A percentile compares a stretch with the other conserved stretches of the same genome.
Conservation (phyloP, 2,113 vertebrate genomes). For the Tragulus kanchil region DNA sequence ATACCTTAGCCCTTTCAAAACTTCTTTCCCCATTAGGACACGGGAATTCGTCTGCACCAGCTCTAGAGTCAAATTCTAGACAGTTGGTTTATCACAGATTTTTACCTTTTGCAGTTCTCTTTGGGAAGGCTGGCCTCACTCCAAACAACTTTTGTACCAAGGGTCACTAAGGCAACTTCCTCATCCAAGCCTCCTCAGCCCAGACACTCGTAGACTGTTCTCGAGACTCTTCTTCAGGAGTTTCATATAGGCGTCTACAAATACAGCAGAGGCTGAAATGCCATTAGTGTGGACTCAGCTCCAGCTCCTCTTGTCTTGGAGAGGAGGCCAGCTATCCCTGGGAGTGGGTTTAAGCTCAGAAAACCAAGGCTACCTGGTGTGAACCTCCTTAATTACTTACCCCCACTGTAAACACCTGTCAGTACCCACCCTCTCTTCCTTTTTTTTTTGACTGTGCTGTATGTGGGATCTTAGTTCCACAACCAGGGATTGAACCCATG, state of each 20-base stretch:
- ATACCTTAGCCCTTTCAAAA: not conserved
- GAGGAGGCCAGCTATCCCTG: not conserved
- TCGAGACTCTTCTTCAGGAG: not conserved
- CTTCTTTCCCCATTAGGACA: not conserved
- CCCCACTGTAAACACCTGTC: rapidly evolving
- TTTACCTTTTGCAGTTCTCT: not conserved
- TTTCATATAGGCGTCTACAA: not conserved
- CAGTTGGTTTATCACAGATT: not conserved
- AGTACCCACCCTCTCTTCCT: not conserved
- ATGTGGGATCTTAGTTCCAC: not conserved
- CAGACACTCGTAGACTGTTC: not conserved
- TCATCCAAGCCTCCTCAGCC: not conserved
- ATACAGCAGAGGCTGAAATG: not conserved
- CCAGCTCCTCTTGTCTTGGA: not conserved
- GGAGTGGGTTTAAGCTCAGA: not conserved
- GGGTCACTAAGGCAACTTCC: not conserved
- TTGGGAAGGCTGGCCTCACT: not conserved
- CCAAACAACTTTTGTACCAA: not conserved
- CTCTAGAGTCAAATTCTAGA: not conserved
- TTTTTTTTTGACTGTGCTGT: not conserved
- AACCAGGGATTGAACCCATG: not conserved
- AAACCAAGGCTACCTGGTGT: not conserved
- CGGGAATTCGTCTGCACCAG: not conserved
- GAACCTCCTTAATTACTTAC: not conserved
- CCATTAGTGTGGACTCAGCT: not conserved